phyloP scores from a whole-genome alignment of 2,113 vertebrate genomes.

The Sardina pilchardus region DNA sequence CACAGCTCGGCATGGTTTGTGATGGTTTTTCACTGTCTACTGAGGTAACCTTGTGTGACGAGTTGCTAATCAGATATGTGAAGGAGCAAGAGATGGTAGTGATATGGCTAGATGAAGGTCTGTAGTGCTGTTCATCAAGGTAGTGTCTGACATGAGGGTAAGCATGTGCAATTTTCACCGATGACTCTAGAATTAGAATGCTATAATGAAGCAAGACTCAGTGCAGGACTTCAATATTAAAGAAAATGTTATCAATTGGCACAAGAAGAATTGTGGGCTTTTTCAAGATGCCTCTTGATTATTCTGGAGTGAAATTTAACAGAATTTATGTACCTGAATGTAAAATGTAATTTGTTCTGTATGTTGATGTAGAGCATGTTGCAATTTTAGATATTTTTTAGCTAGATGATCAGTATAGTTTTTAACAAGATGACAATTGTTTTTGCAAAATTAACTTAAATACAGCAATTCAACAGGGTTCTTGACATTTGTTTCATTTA shows the following conservation, averaged over 20 bases:
- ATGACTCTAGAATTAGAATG: no score
- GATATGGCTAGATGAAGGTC: neutral
- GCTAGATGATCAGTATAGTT: no score
- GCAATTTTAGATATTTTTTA: neutral
- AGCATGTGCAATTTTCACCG: neutral
- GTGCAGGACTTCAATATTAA: neutral
- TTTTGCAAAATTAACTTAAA: neutral
- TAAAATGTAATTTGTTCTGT: no score
- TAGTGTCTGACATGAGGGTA: neutral
- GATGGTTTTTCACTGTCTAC: neutral
- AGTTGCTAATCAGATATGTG: constrained; percentile 2
- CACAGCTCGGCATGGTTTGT: neutral
- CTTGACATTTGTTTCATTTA: neutral
- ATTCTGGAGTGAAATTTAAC: no score
- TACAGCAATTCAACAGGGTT: neutral
- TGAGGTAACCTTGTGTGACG: constrained; percentile 1
- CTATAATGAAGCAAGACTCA: neutral
- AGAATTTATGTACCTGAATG: no score
- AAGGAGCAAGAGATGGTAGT: neutral
- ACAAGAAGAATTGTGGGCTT: no score
- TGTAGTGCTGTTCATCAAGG: neutral
- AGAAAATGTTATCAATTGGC: no score
- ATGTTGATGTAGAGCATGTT: no score
- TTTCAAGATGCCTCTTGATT: no score
- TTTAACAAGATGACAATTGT: neutral